Base-by-base conservation (phyloP, 1,140 invertebrate species). In the Hylyphantes graminicola region DNA sequence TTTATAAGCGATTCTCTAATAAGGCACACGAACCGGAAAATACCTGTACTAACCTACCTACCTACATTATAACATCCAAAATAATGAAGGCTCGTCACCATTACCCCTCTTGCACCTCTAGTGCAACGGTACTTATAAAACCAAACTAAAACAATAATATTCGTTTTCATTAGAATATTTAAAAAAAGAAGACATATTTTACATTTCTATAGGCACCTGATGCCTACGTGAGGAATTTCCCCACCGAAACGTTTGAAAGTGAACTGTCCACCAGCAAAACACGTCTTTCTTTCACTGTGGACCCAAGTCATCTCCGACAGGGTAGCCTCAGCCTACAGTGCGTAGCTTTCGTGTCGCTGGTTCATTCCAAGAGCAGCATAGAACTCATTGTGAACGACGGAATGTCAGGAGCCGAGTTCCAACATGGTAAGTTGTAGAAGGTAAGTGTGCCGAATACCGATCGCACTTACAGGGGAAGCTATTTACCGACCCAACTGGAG, bases 331-430 rank as follows among this genome's bases (percentile, higher is more conserved):
- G 57, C 54, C 53, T 81, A 15, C 78, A 81, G n/a, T 81, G 78
- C 13, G 73, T 51, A 7, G 78, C 78, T 19, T 17, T 48, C 21
- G 78, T 81, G 5, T 81, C 78, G 13, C 48, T 81, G 48, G 68
- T 81, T 11, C 65, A 72, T 19, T 81, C 78, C 10, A 81, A 81
- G 50, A 81, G 78, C n/a, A 81, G 78, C 21, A 72, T 68, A 53
- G 78, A 81, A 21, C 48, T 81, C 7, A 81, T 72, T 13, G 78
- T 81, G 51, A 81, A 64, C 12, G 78, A 81, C 64, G 78, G 78
- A 9, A 72, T 70, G 13, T 64, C 78, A 13, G 78, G 78, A 72
- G 68, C 78, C 7, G 78, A 81, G 73, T 81, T 81, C 64, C 78
- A 72, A 48, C 78, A 81, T 55, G 78, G 78, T 81, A 53, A 72